A percentile compares a stretch with the other conserved stretches of the same genome.
Conservation (phyloP, 2,797 vertebrate species). For the Micromesistius poutassou region DNA sequence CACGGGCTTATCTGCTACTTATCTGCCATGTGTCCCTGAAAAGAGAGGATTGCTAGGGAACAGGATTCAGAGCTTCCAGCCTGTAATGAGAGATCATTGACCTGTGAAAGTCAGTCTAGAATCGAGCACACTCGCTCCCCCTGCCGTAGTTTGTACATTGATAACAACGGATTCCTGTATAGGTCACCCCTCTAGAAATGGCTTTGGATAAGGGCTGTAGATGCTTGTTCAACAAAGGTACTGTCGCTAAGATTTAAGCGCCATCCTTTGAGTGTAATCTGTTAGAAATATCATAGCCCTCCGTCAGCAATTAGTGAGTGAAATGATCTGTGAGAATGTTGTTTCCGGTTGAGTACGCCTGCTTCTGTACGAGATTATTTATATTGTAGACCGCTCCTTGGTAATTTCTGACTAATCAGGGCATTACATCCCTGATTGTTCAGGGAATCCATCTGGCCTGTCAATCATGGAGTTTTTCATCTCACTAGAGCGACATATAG, state of each 20-base stretch:
- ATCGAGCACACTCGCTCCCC: neutral
- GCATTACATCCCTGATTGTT: too few relatives aligned
- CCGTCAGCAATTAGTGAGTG: slow-evolving; percentile 1
- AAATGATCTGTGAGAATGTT: neutral
- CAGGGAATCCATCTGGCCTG: too few relatives aligned
- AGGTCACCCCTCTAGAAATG: neutral
- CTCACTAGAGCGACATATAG: too few relatives aligned
- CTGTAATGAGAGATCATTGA: slow-evolving; percentile 51
- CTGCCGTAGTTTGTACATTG: neutral
- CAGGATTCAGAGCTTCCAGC: slow-evolving; percentile 27
- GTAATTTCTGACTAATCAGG: neutral
- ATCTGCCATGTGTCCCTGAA: slow-evolving; percentile 11
- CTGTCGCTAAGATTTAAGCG: neutral
- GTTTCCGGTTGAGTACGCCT: neutral
- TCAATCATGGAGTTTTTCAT: too few relatives aligned
- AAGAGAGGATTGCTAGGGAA: slow-evolving; percentile 33
- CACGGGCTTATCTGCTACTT: slow-evolving; percentile 24
- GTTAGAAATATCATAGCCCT: neutral
- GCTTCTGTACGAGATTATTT: neutral
- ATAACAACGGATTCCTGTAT: neutral
- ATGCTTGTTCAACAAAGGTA: neutral
- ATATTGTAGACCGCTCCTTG: neutral
- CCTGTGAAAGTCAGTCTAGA: slow-evolving; percentile 22
- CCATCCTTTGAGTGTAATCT: neutral
- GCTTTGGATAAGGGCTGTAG: neutral